Percentiles rank a stretch among this genome's conserved stretches.
phyloP scores from a whole-genome alignment of 2,113 vertebrate species.

The Odobenus rosmarus region DNA sequence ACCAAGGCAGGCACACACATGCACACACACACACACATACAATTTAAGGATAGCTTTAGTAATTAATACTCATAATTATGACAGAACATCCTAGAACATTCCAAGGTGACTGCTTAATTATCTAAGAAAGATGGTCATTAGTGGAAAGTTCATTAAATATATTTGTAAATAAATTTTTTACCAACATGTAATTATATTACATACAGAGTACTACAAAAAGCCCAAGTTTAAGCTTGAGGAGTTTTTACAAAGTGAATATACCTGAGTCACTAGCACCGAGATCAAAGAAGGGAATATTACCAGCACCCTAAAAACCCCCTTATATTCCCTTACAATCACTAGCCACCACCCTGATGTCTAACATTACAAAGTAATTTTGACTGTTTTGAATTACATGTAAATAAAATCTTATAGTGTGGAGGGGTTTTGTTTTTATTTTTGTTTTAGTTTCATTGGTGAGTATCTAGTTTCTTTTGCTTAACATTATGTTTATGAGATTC shows the following conservation, averaged over 20 bases:
- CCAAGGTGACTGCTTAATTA: not conserved
- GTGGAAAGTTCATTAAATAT: not conserved
- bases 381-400: not conserved
- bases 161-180: not conserved
- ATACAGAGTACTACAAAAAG: not conserved
- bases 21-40: too few relatives aligned
- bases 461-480: not conserved
- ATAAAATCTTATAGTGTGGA: not conserved
- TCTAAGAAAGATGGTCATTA: not conserved
- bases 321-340: not conserved
- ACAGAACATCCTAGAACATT: not conserved
- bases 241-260: not conserved
- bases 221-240: not conserved
- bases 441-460: not conserved
- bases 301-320: not conserved
- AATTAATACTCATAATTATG: not conserved
- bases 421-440: not conserved
- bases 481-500: not conserved
- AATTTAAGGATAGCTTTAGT: not conserved
- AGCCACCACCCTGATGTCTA: not conserved
- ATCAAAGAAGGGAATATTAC: not conserved
- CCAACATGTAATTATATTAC: not conserved
- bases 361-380: not conserved
- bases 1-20: not conserved
- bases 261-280: not conserved